phyloP scores from a whole-genome alignment of 2,797 vertebrate genomes.

The Chiloscyllium punctatum region DNA sequence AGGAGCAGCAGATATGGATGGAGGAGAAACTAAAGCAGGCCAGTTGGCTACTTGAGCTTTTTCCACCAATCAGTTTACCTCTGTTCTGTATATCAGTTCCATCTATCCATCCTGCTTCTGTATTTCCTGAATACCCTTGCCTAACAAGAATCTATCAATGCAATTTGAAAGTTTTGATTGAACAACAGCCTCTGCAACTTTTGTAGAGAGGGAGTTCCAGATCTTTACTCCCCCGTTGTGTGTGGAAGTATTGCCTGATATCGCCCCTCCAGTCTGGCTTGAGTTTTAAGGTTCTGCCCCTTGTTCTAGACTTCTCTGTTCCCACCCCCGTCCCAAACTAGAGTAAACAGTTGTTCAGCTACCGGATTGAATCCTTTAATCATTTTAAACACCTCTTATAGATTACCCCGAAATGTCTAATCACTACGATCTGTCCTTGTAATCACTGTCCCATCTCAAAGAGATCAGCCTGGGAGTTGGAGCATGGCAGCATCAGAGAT shows the following conservation, averaged over 20 bases:
- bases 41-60: neutral
- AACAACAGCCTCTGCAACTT: neutral
- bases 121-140: neutral
- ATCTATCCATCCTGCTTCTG: neutral
- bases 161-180: neutral
- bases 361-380: neutral
- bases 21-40: neutral
- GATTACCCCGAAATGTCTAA: neutral
- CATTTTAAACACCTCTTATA: neutral
- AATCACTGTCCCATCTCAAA: neutral
- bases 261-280: neutral
- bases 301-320: neutral
- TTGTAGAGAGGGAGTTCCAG: neutral
- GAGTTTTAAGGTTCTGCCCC: neutral
- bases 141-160: neutral
- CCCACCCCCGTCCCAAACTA: neutral
- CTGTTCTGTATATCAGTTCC: neutral
- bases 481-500: neutral
- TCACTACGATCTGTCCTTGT: neutral
- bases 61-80: neutral
- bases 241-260: neutral
- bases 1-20: neutral
- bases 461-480: no score
- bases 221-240: neutral
- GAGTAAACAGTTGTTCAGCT: neutral